Base-by-base conservation (phyloP, 2,888 invertebrate species). In the Homarus gammarus region DNA sequence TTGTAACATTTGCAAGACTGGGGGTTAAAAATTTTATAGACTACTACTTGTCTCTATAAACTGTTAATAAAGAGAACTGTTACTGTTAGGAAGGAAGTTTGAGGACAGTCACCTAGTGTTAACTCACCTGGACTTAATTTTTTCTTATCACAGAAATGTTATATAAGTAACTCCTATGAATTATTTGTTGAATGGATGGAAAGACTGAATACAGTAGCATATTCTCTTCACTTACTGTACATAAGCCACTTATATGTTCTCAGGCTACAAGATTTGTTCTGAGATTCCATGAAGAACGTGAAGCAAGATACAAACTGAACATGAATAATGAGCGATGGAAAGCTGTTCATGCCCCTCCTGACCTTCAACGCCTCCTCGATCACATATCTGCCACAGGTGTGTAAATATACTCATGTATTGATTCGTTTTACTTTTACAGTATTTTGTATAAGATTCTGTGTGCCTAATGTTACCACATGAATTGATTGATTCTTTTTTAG, bases 301-400 rank as follows among this genome's bases (percentile, higher is more conserved):
- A 97, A 94, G 96, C 96, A 83, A 98, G 98, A 94, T 94, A 99
- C 84, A 96, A 96, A 70, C 94, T 97, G 91, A 95, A 98, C 61
- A 95, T 99, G 73, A 99, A 99, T 93, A 96, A 96, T 92, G 99
- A 99, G 94, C 95, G 97, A 90, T 99, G 99, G 99, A 98, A 97
- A 93, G 96, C 97, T 93, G 97, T 98, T 5, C 98, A 98, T 93
- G 97, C 99, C 82, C 97, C 98, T 0, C 95, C 95, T 92, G 97
- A 98, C 93, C 97, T 99, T 93, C 99, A 99, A 94, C 95, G 96
- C 92, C 95, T 98, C 90, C 96, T 98, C 56, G 96, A 96, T 93
- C 95, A 95, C 92, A 96, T 97, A 93, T 95, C 95, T 0, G 92
- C 93, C 38, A 93, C 94, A 92, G 95, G 95, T 94, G 92, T 91